Evolutionary conservation across 2,888 invertebrate genomes (phyloP), one percentile per base, ranked within the genome.

Genomic region (Hypolimnas misippus): DNA sequence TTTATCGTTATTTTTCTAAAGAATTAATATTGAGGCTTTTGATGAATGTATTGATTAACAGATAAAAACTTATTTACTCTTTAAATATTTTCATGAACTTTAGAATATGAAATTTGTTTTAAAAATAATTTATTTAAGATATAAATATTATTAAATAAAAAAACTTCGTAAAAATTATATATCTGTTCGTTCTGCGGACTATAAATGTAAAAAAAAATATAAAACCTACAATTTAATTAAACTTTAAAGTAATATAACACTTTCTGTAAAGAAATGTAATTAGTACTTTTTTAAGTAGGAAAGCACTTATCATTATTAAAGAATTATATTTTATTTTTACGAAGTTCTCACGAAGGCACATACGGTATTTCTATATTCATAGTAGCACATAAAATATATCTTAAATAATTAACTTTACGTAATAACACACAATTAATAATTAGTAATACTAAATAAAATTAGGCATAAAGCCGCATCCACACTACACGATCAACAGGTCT

Each of bases 401-500:
- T 17, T 33, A 5, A 7, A 52, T 12, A 10, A n/a, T 35, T n/a
- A 35, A 25, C 2, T n/a, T 17, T 14, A 19, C n/a, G 5, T 17
- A n/a, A 12, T n/a, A 21, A 21, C 55, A 54, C 10, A 44, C 29
- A 33, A 46, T 12, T 53, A 8, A n/a, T n/a, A 3, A 38, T 1
- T 38, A n/a, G 10, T 38, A 38, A 38, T n/a, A 38, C 35, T 38
- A 38, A 38, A 25, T 25, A 25, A 25, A 25, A 25, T 25, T 25
- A n/a, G n/a, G n/a, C n/a, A n/a, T 19, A 17, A 44, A 44, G 17
- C 10, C 6, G 5, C 44, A 44, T 44, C 44, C 44, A 25, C 5
- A 25, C 25, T 87, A 91, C 8, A 90, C 77, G 29, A 89, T 77
- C 1, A 91, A 75, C 33, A 89, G 65, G 63, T 92, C 91, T 2